A percentile compares a stretch with the other conserved stretches of the same genome.
These are phyloP conservation scores for Gambusia affinis DNA, from an alignment of 2,113 vertebrate genomes.

Conservation along the genomic window DNA sequence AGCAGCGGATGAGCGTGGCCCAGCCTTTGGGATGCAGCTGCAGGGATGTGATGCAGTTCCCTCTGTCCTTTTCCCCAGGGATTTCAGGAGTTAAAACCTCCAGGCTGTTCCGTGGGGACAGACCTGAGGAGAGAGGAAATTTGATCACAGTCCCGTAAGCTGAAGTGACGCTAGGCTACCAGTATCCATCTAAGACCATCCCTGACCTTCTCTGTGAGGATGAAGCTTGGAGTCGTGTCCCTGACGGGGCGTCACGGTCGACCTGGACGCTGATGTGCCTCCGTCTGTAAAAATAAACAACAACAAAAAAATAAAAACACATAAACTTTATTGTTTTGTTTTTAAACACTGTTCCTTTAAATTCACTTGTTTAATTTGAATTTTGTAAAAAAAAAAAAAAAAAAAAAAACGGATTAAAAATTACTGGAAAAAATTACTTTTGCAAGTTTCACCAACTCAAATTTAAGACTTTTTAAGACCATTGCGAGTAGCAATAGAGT, in stretches of 20 bases:
- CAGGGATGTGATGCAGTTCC: slow-evolving; percentile 97
- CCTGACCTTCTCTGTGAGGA: slow-evolving; percentile 90
- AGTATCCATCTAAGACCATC: background rate
- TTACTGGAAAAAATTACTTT: background rate
- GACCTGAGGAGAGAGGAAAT: slow-evolving; percentile 72
- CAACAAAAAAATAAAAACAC: background rate
- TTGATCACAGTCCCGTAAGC: background rate
- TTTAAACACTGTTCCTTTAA: background rate
- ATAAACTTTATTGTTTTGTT: background rate
- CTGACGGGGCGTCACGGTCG: slow-evolving; percentile 84
- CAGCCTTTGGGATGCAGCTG: slow-evolving; percentile 98
- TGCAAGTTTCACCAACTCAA: too few relatives aligned
- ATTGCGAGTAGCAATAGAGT: too few relatives aligned
- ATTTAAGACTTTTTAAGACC: too few relatives aligned
- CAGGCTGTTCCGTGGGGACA: slow-evolving; percentile 93
- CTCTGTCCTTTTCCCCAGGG: slow-evolving; percentile 92
- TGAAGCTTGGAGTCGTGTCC: slow-evolving; percentile 88
- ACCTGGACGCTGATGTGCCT: slow-evolving; percentile 84
- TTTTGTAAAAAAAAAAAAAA: background rate
- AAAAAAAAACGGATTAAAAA: background rate
- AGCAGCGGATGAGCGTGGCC: slow-evolving; percentile 95
- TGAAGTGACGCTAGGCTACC: background rate
- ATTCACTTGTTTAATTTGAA: background rate
- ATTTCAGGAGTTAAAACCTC: slow-evolving; percentile 98
- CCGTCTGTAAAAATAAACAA: slow-evolving; percentile 61